Conservation (phyloP, 1,140 invertebrate genomes). For the Polypedilum vanderplanki region DNA sequence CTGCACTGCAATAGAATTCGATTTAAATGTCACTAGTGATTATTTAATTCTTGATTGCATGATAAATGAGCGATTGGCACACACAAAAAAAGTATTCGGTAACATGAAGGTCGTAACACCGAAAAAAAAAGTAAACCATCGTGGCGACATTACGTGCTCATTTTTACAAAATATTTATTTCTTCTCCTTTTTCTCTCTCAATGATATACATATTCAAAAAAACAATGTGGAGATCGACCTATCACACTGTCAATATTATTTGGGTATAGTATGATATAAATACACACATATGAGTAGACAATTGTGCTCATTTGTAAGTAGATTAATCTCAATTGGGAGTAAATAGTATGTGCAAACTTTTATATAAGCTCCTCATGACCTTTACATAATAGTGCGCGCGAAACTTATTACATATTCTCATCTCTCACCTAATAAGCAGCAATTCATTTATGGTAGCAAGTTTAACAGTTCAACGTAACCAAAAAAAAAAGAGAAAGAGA, state of each 20-base stretch:
- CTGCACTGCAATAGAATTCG: slow-evolving; percentile 5
- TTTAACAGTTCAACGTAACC: neutral
- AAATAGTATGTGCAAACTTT: neutral
- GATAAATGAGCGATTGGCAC: slow-evolving; percentile 16
- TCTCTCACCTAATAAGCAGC: neutral
- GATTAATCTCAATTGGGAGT: neutral
- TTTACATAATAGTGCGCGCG: neutral
- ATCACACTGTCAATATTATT: slow-evolving; percentile 18
- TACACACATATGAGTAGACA: neutral
- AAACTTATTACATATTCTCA: neutral
- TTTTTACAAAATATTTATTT: neutral
- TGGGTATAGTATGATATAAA: neutral
- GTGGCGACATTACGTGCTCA: slow-evolving; percentile 16
- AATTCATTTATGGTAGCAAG: neutral
- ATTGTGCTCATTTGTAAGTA: neutral
- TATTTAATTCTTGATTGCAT: slow-evolving; percentile 19
- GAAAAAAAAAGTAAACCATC: slow-evolving; percentile 7
- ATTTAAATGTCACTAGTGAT: slow-evolving; percentile 19
- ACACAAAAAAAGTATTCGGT: slow-evolving; percentile 10
- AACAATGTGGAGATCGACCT: neutral
- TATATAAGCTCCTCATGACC: neutral
- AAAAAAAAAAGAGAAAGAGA: neutral
- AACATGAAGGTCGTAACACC: slow-evolving; percentile 16
- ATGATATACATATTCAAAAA: neutral
- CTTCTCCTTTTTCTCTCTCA: neutral